A percentile compares a stretch with the other conserved stretches of the same genome.
Conservation (phyloP, 2,888 invertebrate species). For the Lymantria dispar region DNA sequence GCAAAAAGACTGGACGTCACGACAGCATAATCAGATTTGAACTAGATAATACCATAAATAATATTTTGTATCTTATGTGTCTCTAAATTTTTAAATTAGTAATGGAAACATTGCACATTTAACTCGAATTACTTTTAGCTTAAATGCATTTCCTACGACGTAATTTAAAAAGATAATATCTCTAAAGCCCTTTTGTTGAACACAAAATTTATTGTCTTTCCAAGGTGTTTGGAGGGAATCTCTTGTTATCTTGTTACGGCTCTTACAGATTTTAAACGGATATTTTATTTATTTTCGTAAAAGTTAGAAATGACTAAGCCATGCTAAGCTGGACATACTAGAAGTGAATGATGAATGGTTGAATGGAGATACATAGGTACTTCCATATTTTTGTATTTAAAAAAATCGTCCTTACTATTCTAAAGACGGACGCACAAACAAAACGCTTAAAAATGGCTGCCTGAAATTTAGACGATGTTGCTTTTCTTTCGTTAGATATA, state of each 20-base stretch:
- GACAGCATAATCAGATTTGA: no score
- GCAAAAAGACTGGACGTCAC: no score
- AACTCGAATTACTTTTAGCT: neutral
- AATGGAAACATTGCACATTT: neutral
- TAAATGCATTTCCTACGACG: neutral
- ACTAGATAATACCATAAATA: no score
- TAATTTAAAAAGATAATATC: neutral
- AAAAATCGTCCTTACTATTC: neutral
- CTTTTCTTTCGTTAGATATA: no score
- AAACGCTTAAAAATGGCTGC: no score
- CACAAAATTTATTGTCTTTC: neutral
- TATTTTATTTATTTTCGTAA: neutral
- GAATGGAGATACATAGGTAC: neutral
- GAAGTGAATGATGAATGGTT: neutral
- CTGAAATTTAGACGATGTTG: no score
- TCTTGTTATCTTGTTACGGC: neutral
- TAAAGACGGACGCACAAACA: no score
- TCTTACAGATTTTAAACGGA: neutral
- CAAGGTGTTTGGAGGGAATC: neutral
- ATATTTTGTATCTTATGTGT: no score
- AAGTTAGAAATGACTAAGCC: neutral
- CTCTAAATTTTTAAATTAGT: no score
- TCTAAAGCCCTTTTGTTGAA: neutral
- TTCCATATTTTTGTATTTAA: neutral
- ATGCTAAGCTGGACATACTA: no score